phyloP scores from a whole-genome alignment of 2,113 vertebrate genomes.

The Lepidothrix coronata region DNA sequence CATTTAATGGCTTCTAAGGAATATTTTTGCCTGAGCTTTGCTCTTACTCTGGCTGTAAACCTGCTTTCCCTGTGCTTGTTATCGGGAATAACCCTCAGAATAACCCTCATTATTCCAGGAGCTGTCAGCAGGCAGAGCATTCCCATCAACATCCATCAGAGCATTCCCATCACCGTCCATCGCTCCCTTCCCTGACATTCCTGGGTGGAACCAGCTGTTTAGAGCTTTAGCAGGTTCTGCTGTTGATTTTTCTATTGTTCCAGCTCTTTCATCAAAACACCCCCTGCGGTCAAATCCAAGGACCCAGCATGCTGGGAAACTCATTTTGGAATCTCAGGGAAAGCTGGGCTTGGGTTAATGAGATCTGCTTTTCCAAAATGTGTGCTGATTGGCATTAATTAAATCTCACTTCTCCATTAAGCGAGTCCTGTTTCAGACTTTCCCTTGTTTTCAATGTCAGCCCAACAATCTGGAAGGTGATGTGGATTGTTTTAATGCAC shows the following conservation, averaged over 20 bases:
- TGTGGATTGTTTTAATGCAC: neutral
- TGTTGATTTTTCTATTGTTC: neutral
- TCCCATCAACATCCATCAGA: neutral
- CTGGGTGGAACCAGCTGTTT: neutral
- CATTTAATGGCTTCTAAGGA: neutral
- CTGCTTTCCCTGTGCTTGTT: neutral
- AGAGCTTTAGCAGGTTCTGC: neutral
- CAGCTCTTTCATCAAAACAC: neutral
- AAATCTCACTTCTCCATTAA: neutral
- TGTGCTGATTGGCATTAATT: neutral
- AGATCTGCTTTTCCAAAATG: neutral
- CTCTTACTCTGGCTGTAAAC: neutral
- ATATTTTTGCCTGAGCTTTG: neutral
- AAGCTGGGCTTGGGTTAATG: neutral
- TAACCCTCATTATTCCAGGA: neutral
- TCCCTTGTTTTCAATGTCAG: neutral
- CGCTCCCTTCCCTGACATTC: neutral
- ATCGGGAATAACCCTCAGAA: neutral
- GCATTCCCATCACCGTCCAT: neutral
- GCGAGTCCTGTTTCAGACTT: neutral
- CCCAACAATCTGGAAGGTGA: neutral
- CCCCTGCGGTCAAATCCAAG: rapidly evolving
- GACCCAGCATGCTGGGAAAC: rapidly evolving
- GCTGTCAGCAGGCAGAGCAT: neutral
- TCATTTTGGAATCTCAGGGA: neutral